phyloP scores from a whole-genome alignment of 2,888 invertebrate genomes.

The Anthrax anthrax region DNA sequence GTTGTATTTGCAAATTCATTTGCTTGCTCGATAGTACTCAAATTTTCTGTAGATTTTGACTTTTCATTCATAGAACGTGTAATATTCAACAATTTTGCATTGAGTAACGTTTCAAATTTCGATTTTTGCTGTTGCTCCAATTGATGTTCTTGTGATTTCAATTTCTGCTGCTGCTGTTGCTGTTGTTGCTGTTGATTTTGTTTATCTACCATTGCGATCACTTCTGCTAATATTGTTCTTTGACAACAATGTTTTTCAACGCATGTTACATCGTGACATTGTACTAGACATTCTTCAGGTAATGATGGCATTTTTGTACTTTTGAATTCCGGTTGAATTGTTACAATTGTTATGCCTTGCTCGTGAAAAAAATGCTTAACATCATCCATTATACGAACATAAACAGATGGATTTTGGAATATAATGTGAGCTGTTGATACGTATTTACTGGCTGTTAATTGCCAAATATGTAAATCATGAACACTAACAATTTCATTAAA shows the following conservation, averaged over 20 bases:
- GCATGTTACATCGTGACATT: constrained; percentile 1
- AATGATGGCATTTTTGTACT: constrained; percentile 11
- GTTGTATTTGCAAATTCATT: background rate
- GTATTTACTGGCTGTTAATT: constrained; percentile 60
- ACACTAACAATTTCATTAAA: constrained; percentile 61
- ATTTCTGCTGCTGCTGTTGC: background rate
- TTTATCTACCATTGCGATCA: background rate
- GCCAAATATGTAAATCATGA: constrained; percentile 85
- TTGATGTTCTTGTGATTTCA: background rate
- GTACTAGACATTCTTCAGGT: constrained; percentile 2
- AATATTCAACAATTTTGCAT: background rate
- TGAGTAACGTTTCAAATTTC: background rate
- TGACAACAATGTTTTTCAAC: constrained; percentile 5
- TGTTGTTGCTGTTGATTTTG: background rate
- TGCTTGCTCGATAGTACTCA: background rate
- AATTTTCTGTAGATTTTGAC: constrained; percentile 4
- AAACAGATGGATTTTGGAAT: constrained; percentile 49
- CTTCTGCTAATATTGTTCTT: background rate
- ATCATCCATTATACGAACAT: constrained; percentile 41
- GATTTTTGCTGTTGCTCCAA: background rate
- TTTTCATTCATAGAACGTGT: background rate
- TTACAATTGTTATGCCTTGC: constrained; percentile 69
- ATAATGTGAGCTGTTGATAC: constrained; percentile 77
- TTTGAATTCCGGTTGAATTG: constrained; percentile 75
- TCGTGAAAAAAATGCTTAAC: constrained; percentile 62